These are phyloP conservation scores for Lampris megalopsis DNA, from an alignment of 2,113 vertebrate genomes.

Conservation along the genomic window DNA sequence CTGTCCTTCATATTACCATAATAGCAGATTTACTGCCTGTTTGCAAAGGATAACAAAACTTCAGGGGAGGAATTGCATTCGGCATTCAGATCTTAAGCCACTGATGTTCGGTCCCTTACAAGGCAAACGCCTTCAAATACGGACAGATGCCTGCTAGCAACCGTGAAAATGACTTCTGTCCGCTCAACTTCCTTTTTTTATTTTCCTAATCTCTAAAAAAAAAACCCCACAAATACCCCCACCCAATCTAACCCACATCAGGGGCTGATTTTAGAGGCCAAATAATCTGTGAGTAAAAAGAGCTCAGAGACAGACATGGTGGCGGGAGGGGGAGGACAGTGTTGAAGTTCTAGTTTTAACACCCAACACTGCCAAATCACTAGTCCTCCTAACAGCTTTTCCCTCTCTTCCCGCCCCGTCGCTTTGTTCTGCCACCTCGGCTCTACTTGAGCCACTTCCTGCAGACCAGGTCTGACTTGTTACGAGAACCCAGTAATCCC, in stretches of 20 bases:
- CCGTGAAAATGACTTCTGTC: conserved; percentile 31
- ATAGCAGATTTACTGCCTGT: conserved; percentile 48
- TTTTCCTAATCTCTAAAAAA: conserved; percentile 34
- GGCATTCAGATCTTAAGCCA: conserved; percentile 11
- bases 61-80: conserved; percentile 16
- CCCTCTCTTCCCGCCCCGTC: conserved; percentile 8
- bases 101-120: conserved; percentile 38
- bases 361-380: conserved; percentile 25
- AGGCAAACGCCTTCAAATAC: conserved; percentile 38
- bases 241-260: conserved; percentile 31
- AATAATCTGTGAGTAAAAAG: conserved; percentile 21
- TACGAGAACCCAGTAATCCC: conserved; percentile 64
- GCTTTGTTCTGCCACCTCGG: conserved; percentile 8
- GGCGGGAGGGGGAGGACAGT: background rate
- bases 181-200: conserved; percentile 8
- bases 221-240: background rate
- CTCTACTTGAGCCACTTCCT: conserved; percentile 52
- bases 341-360: conserved; percentile 22
- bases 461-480: conserved; percentile 68
- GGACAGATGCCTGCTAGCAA: conserved; percentile 36
- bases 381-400: conserved; percentile 28
- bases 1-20: conserved; percentile 44
- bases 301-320: background rate
- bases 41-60: conserved; percentile 50
- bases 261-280: conserved; percentile 23